Percentiles rank a stretch among this genome's conserved stretches.
Conservation (phyloP, 2,888 invertebrate species). For the Hanleya hanleyi region DNA sequence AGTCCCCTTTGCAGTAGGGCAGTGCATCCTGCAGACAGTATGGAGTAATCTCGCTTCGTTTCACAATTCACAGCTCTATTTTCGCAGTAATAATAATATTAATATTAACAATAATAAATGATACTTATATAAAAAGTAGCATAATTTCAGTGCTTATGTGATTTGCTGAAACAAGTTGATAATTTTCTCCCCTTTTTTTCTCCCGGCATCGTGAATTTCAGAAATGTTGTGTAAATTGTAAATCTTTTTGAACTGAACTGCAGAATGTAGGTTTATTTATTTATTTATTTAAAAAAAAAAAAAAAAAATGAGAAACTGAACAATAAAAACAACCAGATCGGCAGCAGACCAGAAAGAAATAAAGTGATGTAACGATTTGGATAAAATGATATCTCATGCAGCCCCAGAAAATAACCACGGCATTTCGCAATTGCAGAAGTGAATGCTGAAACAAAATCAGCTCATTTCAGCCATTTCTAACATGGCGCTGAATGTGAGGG, state of each 20-base stretch:
- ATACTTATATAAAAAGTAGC: not conserved
- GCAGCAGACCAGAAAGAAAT: too few species aligned
- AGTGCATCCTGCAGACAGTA: too few species aligned
- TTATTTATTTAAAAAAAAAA: not conserved
- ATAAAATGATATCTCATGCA: too few species aligned
- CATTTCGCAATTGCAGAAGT: too few species aligned
- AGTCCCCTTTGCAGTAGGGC: too few species aligned
- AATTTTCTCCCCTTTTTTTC: not conserved
- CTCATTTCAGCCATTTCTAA: not conserved
- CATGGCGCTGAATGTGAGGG: not conserved
- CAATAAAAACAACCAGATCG: too few species aligned
- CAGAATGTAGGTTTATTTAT: too few species aligned
- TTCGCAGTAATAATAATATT: not conserved
- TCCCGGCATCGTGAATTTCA: too few species aligned
- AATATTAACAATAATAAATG: not conserved
- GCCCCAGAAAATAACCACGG: too few species aligned
- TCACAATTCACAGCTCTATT: not conserved
- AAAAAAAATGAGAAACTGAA: not conserved
- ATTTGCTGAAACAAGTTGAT: not conserved
- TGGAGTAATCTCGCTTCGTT: too few species aligned
- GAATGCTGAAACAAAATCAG: not conserved
- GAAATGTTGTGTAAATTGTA: not conserved
- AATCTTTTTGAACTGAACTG: not conserved
- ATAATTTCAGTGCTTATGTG: not conserved
- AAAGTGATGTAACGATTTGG: too few species aligned